phyloP scores from a whole-genome alignment of 1,140 invertebrate species.

The Pogonomyrmex californicus region DNA sequence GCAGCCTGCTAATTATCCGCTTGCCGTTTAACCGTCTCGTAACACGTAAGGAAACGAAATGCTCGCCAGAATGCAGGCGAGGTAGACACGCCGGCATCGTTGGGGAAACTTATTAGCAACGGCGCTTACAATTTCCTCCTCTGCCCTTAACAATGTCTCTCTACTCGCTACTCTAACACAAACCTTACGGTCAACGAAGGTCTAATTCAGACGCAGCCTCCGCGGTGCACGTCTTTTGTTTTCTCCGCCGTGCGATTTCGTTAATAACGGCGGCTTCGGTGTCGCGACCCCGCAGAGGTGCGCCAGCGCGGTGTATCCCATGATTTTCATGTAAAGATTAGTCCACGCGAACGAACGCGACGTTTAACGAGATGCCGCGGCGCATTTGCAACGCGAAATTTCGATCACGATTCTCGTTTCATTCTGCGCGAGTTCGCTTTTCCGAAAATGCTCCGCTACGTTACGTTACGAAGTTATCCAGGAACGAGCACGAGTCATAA shows the following conservation, averaged over 20 bases:
- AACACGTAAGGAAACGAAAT: conserved; percentile 52
- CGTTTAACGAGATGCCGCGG: background rate
- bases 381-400: conserved; percentile 14
- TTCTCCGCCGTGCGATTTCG: conserved; percentile 21
- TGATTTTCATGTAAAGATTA: conserved; percentile 46
- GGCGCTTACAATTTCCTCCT: conserved; percentile 77
- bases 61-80: conserved; percentile 32
- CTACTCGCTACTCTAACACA: background rate
- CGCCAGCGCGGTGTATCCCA: background rate
- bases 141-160: background rate
- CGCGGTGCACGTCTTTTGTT: conserved; percentile 11
- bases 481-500: conserved; percentile 9
- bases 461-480: background rate
- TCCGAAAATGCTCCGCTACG: background rate
- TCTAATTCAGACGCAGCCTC: conserved; percentile 23
- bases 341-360: background rate
- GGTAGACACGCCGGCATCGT: background rate
- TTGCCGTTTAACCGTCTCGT: conserved; percentile 54
- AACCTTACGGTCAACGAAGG: conserved; percentile 41
- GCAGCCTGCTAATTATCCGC: conserved; percentile 81
- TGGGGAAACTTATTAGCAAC: conserved; percentile 78
- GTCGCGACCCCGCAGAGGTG: background rate
- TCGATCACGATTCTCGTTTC: conserved; percentile 22
- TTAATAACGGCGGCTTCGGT: conserved; percentile 20
- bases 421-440: background rate